Evolutionary conservation across 2,888 invertebrate species (phyloP), one percentile per base, ranked within the genome.

Genomic region (Sphaerophoria taeniata): DNA sequence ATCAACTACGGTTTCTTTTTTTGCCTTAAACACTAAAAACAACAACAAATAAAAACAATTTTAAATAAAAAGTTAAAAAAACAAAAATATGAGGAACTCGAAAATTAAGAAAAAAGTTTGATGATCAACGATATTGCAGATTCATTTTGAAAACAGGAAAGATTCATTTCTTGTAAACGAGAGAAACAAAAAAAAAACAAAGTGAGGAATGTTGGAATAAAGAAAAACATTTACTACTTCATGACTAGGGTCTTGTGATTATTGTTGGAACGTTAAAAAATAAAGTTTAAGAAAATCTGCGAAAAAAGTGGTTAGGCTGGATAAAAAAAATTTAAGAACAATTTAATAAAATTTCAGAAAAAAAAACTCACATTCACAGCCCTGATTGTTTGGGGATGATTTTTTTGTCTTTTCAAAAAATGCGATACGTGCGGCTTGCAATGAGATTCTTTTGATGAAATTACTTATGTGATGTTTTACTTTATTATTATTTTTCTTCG

Each of bases 21-120:
- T 67, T 24, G 43, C 55, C 78, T 77, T 82, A 78, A 74, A 72
- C 71, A 82, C 71, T 87, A 82, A 87, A 87, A 87, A 77, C 85
- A 85, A 85, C 85, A 85, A 85, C 81, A 77, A 70, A 84, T 60
- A 71, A 81, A 86, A 78, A 79, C 72, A 78, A 80, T 55, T 72
- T 67, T 53, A 85, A 56, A 71, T n/a, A 36, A 71, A 77, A 65
- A 58, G 43, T 6, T 24, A 49, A 14, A 49, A 74, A 55, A 63
- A 60, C 49, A 60, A 71, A 49, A 71, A 11, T 49, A 24, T 60
- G 39, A 60, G 53, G 53, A 53, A 67, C 67, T 39, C n/a, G 1
- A 12, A 47, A 47, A 43, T 14, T 33, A 36, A 36, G 24, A 45
- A 71, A 53, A 43, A 24, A 55, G 76, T 24, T 33, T 7, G n/a